Evolutionary conservation across 1,140 invertebrate genomes (phyloP), one percentile per base, ranked within the genome.

Genomic region (Aphelinus certus): DNA sequence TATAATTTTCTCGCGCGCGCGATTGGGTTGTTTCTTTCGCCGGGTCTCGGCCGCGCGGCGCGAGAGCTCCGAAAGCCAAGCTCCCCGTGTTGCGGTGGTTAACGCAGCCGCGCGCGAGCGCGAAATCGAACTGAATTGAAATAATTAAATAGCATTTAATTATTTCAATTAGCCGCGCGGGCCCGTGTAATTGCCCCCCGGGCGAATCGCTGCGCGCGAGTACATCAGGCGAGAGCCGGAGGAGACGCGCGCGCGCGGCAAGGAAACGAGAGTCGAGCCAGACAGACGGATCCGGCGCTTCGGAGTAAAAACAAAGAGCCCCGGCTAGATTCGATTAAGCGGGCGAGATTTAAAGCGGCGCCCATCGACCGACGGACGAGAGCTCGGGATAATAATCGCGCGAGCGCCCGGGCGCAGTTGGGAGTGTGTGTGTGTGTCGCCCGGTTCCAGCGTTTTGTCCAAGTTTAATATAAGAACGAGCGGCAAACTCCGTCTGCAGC

Each of bases 81-180:
- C 10, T 45, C 49, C 10, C 26, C n/a, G 7, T 5, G 61, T 47
- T 45, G 26, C 57, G 10, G 48, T 61, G 48, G 57, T 45, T 46
- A 10, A 53, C 43, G 45, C 53, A 64, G 53, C 51, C 57, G 45
- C 26, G 26, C 26, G 26, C 26, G 26, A 26, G 26, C 53, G 6
- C n/a, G n/a, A n/a, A n/a, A n/a, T n/a, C n/a, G n/a, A n/a, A n/a
- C n/a, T n/a, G n/a, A n/a, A n/a, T n/a, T n/a, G n/a, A n/a, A n/a
- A n/a, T n/a, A n/a, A n/a, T n/a, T n/a, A n/a, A n/a, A n/a, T n/a
- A 2, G 4, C 61, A 43, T 9, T 72, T 64, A 64, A 72, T 72
- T 64, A 72, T 57, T 72, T 72, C 51, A 72, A 72, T 72, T 64
- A 64, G 45, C 49, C 60, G 61, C 61, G n/a, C 43, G 51, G 26